phyloP scores from a whole-genome alignment of 1,140 invertebrate species.

The Trichomalopsis sarcophagae region DNA sequence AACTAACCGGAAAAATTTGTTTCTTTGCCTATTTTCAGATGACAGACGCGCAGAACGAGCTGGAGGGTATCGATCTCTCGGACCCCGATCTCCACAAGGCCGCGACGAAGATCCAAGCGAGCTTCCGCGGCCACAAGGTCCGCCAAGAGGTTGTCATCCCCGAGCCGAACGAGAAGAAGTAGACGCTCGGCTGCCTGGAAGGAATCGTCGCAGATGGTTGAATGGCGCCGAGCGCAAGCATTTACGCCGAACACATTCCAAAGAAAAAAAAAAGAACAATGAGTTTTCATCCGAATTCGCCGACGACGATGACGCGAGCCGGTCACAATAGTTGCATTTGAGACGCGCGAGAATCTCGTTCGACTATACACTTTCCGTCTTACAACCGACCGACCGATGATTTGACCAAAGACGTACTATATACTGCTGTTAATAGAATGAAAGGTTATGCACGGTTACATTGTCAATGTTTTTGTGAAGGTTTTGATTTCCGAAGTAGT shows the following conservation, averaged over 20 bases:
- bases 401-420: neutral
- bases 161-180: conserved; percentile 65
- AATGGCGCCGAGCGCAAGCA: conserved; percentile 38
- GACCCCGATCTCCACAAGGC: conserved; percentile 93
- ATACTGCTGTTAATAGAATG: neutral
- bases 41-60: conserved; percentile 79
- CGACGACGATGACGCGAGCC: conserved; percentile 1
- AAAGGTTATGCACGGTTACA: neutral
- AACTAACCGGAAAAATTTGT: neutral
- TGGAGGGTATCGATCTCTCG: conserved; percentile 86
- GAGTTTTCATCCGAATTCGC: conserved; percentile 34
- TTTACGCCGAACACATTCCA: conserved; percentile 49
- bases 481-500: neutral
- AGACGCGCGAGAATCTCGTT: conserved; percentile 4
- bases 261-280: conserved; percentile 12
- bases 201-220: neutral
- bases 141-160: conserved; percentile 80
- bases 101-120: conserved; percentile 94
- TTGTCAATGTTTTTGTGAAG: neutral
- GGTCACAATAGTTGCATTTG: neutral
- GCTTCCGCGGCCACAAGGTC: conserved; percentile 92
- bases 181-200: conserved; percentile 51
- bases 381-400: neutral
- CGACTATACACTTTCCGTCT: neutral
- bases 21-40: conserved; percentile 63